phyloP scores from a whole-genome alignment of 2,797 vertebrate species.

The Bovichtus diacanthus region DNA sequence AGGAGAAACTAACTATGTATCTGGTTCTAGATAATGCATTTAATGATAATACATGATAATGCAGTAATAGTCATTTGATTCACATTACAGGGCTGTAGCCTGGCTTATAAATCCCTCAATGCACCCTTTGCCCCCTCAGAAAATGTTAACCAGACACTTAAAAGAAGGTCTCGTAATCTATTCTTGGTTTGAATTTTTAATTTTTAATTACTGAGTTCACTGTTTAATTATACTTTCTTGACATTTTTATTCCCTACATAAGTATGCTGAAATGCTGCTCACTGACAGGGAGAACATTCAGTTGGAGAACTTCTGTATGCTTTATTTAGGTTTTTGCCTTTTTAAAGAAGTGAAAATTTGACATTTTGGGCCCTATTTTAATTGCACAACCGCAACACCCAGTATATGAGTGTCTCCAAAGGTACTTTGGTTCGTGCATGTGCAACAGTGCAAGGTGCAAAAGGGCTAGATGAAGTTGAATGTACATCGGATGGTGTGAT shows the following conservation, averaged over 20 bases:
- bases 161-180: neutral
- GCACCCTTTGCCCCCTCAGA: neutral
- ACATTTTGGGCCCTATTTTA: neutral
- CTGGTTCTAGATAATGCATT: neutral
- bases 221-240: neutral
- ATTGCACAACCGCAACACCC: neutral
- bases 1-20: neutral
- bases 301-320: neutral
- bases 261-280: neutral
- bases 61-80: neutral
- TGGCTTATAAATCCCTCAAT: neutral
- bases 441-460: neutral
- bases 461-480: neutral
- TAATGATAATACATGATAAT: neutral
- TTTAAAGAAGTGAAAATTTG: neutral
- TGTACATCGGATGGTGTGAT: neutral
- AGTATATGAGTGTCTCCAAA: neutral
- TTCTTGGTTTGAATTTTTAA: neutral
- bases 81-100: neutral
- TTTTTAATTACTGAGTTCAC: neutral
- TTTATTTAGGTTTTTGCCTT: neutral
- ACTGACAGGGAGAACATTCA: neutral
- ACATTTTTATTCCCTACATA: neutral
- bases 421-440: neutral
- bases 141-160: neutral